Conservation (phyloP, 2,888 invertebrate genomes). For the Auanema freiburgensis region DNA sequence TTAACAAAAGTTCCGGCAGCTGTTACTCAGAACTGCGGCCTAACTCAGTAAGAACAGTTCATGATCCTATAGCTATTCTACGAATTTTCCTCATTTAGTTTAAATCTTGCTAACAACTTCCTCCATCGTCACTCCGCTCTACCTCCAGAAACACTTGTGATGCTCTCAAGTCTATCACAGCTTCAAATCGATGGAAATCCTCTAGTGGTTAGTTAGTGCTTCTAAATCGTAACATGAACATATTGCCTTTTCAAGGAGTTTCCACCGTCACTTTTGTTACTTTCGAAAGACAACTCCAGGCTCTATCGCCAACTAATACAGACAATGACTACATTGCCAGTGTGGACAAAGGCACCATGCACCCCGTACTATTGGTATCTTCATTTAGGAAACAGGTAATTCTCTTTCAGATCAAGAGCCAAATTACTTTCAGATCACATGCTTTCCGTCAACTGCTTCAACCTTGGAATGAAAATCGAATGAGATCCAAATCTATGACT, state of each 20-base stretch:
- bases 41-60: constrained; percentile 36
- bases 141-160: constrained; percentile 40
- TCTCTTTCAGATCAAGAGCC: not conserved
- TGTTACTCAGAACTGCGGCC: constrained; percentile 50
- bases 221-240: not conserved
- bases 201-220: constrained; percentile 25
- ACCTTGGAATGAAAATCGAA: constrained; percentile 41
- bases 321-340: constrained; percentile 47
- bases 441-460: constrained; percentile 39
- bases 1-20: constrained; percentile 51
- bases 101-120: constrained; percentile 35
- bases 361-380: constrained; percentile 57
- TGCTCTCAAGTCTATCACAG: constrained; percentile 39
- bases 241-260: constrained; percentile 35
- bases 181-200: constrained; percentile 49
- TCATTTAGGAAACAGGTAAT: constrained; percentile 49
- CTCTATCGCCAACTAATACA: constrained; percentile 39
- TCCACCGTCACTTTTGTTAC: constrained; percentile 39
- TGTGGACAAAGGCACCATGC: constrained; percentile 56
- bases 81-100: constrained; percentile 5
- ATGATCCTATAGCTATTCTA: not conserved
- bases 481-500: constrained; percentile 41
- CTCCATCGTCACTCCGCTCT: constrained; percentile 35
- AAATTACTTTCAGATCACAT: constrained; percentile 30
- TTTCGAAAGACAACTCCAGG: constrained; percentile 38